Percentiles rank a stretch among this genome's conserved stretches.
Conservation (phyloP, 2,113 vertebrate genomes). For the Dicaeum eximium region DNA sequence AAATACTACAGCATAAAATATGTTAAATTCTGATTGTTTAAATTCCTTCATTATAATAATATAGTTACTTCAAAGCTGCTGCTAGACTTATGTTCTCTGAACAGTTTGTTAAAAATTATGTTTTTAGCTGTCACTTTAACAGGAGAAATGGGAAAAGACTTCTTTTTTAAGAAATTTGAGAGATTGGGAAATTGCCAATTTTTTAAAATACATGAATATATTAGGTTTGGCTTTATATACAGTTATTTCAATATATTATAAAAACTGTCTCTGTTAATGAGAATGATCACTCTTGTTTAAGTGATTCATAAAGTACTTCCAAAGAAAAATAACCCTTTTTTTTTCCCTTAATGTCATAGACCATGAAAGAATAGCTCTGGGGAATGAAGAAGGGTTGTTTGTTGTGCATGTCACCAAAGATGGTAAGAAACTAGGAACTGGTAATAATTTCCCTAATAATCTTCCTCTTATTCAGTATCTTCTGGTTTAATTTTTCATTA, state of each 20-base stretch:
- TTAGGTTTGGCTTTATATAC: background rate
- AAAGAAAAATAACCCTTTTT: background rate
- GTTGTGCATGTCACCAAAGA: slow-evolving; percentile 98
- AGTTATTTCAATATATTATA: background rate
- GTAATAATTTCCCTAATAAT: background rate
- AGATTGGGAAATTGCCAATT: background rate
- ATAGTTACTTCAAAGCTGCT: background rate
- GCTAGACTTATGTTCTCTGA: background rate
- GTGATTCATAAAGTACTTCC: background rate
- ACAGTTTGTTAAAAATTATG: background rate
- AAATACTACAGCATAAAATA: background rate
- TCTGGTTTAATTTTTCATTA: background rate
- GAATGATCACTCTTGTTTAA: background rate
- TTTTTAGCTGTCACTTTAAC: background rate
- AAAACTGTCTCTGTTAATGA: background rate
- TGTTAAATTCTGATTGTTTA: background rate
- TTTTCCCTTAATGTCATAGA: slow-evolving; percentile 71
- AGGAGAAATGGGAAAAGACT: background rate
- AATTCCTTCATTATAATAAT: background rate
- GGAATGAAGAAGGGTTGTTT: slow-evolving; percentile 96
- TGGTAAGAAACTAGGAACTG: slow-evolving; percentile 77
- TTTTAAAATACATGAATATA: background rate
- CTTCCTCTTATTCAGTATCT: background rate
- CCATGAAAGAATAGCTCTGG: slow-evolving; percentile 95
- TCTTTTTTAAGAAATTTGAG: background rate